Evolutionary conservation across 1,140 invertebrate genomes (phyloP).

Genomic region (Lepidurus couesii): DNA sequence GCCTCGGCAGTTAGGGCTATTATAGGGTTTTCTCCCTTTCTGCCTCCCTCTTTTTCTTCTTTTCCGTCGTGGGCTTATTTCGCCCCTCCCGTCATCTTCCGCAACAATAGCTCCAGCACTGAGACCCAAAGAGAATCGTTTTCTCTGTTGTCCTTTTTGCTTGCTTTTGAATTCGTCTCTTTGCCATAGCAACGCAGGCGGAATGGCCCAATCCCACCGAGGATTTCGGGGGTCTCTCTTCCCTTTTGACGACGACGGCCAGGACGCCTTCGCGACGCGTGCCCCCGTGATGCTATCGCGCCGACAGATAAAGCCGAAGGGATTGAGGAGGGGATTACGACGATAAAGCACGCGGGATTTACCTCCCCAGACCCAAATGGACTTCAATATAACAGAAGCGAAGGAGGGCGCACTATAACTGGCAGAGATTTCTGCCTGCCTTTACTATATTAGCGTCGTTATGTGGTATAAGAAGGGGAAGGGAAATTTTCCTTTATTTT

Average conservation of each 20-base stretch:
- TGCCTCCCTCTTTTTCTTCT: not conserved
- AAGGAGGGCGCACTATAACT: not conserved
- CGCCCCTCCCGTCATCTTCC: not conserved
- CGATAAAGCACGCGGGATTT: slow-evolving; percentile 13
- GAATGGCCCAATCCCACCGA: slow-evolving; percentile 4
- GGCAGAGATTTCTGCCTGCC: not conserved
- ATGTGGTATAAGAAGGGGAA: not conserved
- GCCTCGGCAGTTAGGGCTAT: slow-evolving; percentile 13
- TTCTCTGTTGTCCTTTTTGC: not conserved
- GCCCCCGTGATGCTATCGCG: slow-evolving; percentile 7
- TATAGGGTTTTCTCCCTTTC: not conserved
- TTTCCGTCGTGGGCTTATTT: not conserved
- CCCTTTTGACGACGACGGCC: not conserved
- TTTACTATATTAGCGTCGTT: slow-evolving; percentile 15
- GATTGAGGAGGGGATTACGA: slow-evolving; percentile 17
- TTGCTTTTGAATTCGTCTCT: not conserved
- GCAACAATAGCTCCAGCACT: not conserved
- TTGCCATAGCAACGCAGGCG: not conserved
- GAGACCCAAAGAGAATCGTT: not conserved
- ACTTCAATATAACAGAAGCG: not conserved
- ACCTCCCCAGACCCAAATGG: slow-evolving; percentile 17
- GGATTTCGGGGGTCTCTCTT: not conserved
- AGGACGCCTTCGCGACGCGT: slow-evolving; percentile 11
- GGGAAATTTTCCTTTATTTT: not conserved
- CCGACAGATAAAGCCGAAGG: slow-evolving; percentile 14